Conservation (phyloP, 2,888 invertebrate species). For the Branchipolynoe longqiensis region DNA sequence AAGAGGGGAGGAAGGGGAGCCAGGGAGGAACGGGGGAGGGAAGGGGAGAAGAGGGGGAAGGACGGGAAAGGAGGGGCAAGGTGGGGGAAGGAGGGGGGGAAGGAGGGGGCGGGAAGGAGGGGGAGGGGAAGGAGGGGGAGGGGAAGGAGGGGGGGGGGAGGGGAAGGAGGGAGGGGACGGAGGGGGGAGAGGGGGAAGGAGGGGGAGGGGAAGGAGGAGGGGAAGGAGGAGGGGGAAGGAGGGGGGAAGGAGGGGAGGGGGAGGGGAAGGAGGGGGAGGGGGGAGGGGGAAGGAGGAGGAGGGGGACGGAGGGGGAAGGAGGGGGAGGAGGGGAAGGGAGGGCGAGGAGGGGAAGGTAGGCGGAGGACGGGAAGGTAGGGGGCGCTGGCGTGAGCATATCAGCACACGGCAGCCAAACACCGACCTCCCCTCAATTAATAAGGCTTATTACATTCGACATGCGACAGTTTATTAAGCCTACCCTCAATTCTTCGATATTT, state of each 20-base stretch:
- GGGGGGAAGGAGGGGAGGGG: not conserved
- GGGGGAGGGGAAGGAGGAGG: not conserved
- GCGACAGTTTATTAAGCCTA: no score
- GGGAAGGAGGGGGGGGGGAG: not conserved
- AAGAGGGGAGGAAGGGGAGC: not conserved
- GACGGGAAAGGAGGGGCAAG: not conserved
- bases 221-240: not conserved
- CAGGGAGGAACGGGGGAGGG: not conserved
- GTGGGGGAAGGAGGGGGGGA: not conserved
- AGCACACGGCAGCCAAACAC: no score
- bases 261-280: not conserved
- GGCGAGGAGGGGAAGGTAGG: not conserved
- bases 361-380: not conserved
- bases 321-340: not conserved
- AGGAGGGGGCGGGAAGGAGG: not conserved
- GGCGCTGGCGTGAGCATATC: no score
- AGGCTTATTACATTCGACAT: no score
- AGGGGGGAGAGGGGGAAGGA: not conserved
- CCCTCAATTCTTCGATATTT: no score
- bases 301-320: not conserved
- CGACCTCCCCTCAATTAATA: no score
- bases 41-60: not conserved
- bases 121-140: not conserved
- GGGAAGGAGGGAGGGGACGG: not conserved
- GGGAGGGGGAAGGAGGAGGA: not conserved